A percentile compares a stretch with the other conserved stretches of the same genome.
These are phyloP conservation scores for Drosophila persimilis DNA, from an alignment of 1,140 invertebrate species.

Conservation along the genomic window DNA sequence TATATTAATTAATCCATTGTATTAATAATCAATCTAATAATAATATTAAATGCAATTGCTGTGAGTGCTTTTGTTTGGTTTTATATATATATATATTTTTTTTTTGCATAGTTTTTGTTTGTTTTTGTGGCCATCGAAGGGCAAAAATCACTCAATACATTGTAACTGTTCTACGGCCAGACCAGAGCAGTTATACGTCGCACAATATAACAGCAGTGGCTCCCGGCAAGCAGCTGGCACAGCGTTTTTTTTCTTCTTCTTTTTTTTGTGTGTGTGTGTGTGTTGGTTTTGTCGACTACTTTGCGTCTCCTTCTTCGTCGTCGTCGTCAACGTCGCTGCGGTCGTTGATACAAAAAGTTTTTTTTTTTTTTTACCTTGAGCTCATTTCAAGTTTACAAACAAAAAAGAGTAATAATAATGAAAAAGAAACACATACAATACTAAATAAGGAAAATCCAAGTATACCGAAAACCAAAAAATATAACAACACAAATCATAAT, in stretches of 20 bases:
- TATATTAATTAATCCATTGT: no score
- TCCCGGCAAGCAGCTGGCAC: background rate
- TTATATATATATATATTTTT: no score
- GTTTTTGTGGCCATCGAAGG: constrained; percentile 3
- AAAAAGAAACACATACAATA: constrained; percentile 18
- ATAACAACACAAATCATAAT: constrained; percentile 3
- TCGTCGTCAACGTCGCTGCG: constrained; percentile 27
- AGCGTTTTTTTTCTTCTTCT: constrained; percentile 7
- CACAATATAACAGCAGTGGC: background rate
- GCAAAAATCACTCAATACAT: no score
- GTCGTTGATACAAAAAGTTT: constrained; percentile 61
- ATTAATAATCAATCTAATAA: no score
- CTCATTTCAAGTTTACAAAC: constrained; percentile 73
- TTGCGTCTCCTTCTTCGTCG: constrained; percentile 1
- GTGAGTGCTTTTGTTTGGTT: background rate
- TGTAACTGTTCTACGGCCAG: no score
- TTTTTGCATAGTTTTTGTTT: constrained; percentile 8
- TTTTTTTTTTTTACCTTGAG: constrained; percentile 71
- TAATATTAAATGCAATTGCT: constrained; percentile 1
- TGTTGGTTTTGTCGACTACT: constrained; percentile 1
- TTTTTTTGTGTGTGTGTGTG: constrained; percentile 12
- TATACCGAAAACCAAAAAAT: constrained; percentile 4
- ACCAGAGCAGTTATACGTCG: background rate
- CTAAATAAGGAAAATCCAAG: constrained; percentile 18
- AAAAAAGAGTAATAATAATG: constrained; percentile 20